Evolutionary conservation across 2,797 vertebrate species (phyloP).

Genomic region (Spea hammondii): DNA sequence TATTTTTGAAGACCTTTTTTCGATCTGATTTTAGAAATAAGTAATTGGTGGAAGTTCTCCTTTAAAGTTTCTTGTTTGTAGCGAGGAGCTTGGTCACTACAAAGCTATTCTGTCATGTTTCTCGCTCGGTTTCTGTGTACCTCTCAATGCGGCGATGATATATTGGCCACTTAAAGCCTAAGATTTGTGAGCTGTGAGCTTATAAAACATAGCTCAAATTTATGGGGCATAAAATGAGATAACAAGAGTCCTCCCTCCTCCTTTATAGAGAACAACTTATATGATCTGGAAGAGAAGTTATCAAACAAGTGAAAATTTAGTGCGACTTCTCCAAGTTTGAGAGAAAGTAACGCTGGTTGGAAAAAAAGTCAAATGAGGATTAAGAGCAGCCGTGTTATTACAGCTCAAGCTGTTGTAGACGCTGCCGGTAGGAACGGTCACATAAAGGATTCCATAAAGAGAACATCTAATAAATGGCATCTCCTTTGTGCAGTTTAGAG

Average conservation of each 20-base stretch:
- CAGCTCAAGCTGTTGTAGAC: not conserved
- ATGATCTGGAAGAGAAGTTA: slow-evolving; percentile 1
- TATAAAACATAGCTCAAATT: slow-evolving; percentile 1
- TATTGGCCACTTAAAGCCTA: not conserved
- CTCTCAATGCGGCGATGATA: not conserved
- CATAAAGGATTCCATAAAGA: not conserved
- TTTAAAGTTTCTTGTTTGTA: too few relatives aligned
- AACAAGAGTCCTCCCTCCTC: not conserved
- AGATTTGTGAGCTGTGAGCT: not conserved
- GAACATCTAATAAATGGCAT: not conserved
- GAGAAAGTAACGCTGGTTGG: not conserved
- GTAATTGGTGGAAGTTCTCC: too few relatives aligned
- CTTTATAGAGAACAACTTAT: not conserved
- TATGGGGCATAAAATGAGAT: not conserved
- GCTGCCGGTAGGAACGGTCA: not conserved
- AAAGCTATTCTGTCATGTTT: not conserved
- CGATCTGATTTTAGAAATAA: too few relatives aligned
- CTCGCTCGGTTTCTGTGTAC: not conserved
- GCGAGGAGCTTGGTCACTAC: not conserved
- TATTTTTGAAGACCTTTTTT: too few relatives aligned
- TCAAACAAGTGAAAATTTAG: not conserved
- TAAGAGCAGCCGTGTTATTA: not conserved
- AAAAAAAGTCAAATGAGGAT: not conserved
- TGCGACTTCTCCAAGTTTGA: not conserved
- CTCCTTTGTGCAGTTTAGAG: not conserved